These are phyloP conservation scores for Cataglyphis altisquamis DNA, from an alignment of 2,888 invertebrate genomes.

Conservation along the genomic window DNA sequence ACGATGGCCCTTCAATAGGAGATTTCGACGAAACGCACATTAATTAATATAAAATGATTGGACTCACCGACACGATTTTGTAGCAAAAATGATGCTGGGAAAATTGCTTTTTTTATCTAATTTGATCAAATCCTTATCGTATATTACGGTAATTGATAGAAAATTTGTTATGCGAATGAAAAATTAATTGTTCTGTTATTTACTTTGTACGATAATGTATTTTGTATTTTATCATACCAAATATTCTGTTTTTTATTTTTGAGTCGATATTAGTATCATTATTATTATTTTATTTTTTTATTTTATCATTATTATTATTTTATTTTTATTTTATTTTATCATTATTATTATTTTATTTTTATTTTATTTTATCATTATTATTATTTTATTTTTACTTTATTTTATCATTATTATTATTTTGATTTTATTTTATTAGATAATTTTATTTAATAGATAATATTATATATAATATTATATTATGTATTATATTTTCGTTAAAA, in stretches of 20 bases:
- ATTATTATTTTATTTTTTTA: no score
- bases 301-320: no score
- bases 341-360: no score
- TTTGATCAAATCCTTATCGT: slow-evolving; percentile 10
- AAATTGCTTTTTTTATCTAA: background rate
- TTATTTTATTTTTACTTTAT: no score
- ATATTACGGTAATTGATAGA: background rate
- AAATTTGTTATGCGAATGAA: background rate
- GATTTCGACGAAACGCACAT: slow-evolving; percentile 62
- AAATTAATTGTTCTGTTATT: slow-evolving; percentile 21
- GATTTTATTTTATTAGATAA: no score
- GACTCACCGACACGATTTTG: slow-evolving; percentile 9
- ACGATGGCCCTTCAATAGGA: slow-evolving; percentile 65
- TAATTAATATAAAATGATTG: slow-evolving; percentile 35
- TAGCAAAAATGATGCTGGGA: background rate
- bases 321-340: no score
- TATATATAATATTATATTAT: no score
- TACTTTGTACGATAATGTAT: background rate
- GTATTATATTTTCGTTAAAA: no score
- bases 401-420: no score
- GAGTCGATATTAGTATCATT: background rate
- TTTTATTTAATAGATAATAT: no score
- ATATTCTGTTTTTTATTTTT: background rate
- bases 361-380: no score
- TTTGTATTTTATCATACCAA: background rate